Conservation (phyloP, 2,888 invertebrate genomes). For the Patella pellucida region DNA sequence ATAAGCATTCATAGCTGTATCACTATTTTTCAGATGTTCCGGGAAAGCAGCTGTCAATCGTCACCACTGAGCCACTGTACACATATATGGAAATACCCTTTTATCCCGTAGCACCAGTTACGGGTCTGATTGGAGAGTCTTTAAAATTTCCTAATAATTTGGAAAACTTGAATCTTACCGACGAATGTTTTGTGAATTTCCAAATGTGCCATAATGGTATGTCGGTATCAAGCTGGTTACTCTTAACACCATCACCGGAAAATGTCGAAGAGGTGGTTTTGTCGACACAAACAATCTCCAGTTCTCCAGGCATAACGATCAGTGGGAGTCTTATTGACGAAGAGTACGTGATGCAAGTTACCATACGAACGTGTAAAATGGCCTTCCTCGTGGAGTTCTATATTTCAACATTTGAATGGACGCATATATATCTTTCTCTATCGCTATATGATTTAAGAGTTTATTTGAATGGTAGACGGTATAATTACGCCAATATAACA, state of each 20-base stretch:
- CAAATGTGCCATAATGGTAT: slow-evolving; percentile 37
- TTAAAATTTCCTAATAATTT: slow-evolving; percentile 8
- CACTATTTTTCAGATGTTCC: slow-evolving; percentile 12
- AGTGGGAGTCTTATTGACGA: slow-evolving; percentile 11
- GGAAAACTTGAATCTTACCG: background rate
- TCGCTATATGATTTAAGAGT: slow-evolving; percentile 15
- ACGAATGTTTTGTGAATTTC: slow-evolving; percentile 33
- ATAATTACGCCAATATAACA: slow-evolving; percentile 12
- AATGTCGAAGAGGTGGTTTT: background rate
- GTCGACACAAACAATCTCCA: background rate
- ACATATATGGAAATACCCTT: slow-evolving; percentile 9
- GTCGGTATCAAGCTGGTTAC: slow-evolving; percentile 30
- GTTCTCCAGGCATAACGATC: slow-evolving; percentile 12
- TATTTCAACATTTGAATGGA: slow-evolving; percentile 24
- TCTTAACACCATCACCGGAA: background rate
- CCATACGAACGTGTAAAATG: background rate
- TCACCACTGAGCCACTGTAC: background rate
- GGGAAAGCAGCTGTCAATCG: slow-evolving; percentile 8
- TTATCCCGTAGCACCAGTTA: background rate
- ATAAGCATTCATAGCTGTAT: too few relatives aligned
- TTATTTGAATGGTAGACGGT: slow-evolving; percentile 10
- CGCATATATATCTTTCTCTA: slow-evolving; percentile 18
- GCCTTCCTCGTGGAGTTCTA: slow-evolving; percentile 11
- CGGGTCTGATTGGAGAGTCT: slow-evolving; percentile 10
- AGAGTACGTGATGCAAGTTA: slow-evolving; percentile 11